Evolutionary conservation across 2,797 vertebrate genomes (phyloP).

Genomic region (Anomalospiza imberbis): DNA sequence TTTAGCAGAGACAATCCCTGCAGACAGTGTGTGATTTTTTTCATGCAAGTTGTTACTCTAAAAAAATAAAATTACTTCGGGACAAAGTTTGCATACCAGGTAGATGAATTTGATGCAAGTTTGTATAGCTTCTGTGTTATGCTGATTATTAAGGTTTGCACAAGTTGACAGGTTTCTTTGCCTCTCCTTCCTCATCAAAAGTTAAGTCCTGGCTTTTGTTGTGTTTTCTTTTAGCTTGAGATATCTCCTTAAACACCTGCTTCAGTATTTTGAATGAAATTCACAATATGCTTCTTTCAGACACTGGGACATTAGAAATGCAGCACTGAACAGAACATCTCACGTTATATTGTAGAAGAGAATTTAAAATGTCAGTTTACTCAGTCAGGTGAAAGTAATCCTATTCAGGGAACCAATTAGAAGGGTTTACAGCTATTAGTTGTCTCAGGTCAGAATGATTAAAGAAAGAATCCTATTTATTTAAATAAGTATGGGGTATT

Average conservation of each 20-base stretch:
- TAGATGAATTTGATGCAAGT: neutral
- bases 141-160: neutral
- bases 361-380: slow-evolving; percentile 45
- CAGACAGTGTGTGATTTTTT: neutral
- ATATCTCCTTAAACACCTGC: slow-evolving; percentile 17
- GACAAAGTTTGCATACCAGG: neutral
- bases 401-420: slow-evolving; percentile 48
- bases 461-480: slow-evolving; percentile 21
- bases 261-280: neutral
- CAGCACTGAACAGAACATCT: neutral
- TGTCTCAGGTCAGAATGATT: slow-evolving; percentile 7
- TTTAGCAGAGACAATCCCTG: neutral
- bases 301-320: neutral
- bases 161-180: neutral
- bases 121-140: neutral
- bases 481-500: neutral
- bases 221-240: neutral
- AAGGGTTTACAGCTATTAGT: slow-evolving; percentile 36
- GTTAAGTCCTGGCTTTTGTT: neutral
- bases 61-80: neutral
- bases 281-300: neutral
- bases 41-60: neutral
- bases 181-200: neutral
- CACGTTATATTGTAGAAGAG: neutral
- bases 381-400: slow-evolving; percentile 52